Percentiles rank a stretch among this genome's conserved stretches.
Conservation (phyloP, 2,113 vertebrate genomes). For the Rana temporaria region DNA sequence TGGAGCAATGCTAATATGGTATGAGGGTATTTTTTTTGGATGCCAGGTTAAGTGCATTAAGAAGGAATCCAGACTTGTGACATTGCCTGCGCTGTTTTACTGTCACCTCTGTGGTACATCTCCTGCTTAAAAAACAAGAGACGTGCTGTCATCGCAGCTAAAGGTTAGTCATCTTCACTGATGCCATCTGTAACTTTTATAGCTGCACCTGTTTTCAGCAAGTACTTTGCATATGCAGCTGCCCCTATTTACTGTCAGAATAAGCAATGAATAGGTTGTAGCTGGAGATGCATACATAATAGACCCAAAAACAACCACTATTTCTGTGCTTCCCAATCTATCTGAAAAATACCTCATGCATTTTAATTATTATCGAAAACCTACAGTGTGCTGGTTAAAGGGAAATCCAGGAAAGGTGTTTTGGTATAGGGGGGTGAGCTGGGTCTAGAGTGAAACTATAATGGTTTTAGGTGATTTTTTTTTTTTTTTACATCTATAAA, state of each 20-base stretch:
- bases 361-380: background rate
- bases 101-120: conserved; percentile 43
- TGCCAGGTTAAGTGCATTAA: conserved; percentile 9
- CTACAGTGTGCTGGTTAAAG: background rate
- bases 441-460: no score
- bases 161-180: conserved; percentile 56
- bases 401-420: background rate
- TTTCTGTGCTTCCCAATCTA: background rate
- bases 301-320: background rate
- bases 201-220: conserved; percentile 55
- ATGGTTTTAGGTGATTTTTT: no score
- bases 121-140: conserved; percentile 52
- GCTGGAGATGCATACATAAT: conserved; percentile 26
- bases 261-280: conserved; percentile 38
- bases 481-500: no score
- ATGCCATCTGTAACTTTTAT: conserved; percentile 58
- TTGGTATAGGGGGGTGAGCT: no score
- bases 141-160: conserved; percentile 49
- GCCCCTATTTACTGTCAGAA: conserved; percentile 54
- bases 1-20: background rate
- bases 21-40: background rate
- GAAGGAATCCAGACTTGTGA: conserved; percentile 29
- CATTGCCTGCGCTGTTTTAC: conserved; percentile 45
- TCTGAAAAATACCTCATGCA: background rate
- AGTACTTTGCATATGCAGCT: conserved; percentile 55